These are phyloP conservation scores for Sebastes jordani DNA, from an alignment of 2,797 vertebrate species.

Conservation along the genomic window DNA sequence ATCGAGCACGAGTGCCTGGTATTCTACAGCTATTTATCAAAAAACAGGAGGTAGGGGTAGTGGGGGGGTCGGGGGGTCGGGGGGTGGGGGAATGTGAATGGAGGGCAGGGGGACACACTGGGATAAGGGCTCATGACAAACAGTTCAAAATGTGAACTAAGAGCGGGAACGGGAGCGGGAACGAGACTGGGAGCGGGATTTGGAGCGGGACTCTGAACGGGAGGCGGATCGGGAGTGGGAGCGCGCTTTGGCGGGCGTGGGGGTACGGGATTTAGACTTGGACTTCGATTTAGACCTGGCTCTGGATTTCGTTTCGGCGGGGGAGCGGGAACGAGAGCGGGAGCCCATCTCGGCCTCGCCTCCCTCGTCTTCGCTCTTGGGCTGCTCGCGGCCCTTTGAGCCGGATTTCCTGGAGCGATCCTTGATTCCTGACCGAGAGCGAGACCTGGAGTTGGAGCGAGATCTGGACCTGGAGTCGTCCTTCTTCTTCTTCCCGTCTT, in stretches of 20 bases:
- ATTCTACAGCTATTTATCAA: conserved; percentile 78
- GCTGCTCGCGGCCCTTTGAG: conserved; percentile 80
- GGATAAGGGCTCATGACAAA: conserved; percentile 25
- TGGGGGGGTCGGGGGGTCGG: background rate
- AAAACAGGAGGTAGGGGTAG: conserved; percentile 50
- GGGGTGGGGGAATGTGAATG: conserved; percentile 54
- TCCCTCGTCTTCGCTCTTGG: conserved; percentile 78
- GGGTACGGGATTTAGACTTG: conserved; percentile 87
- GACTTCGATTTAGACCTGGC: conserved; percentile 86
- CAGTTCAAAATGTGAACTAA: conserved; percentile 65
- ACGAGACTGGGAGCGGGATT: conserved; percentile 73
- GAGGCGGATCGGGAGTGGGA: conserved; percentile 88
- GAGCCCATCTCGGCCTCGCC: conserved; percentile 61
- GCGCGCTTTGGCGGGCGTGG: conserved; percentile 83
- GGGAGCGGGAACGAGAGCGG: conserved; percentile 81
- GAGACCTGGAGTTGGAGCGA: conserved; percentile 81
- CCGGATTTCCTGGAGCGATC: conserved; percentile 82
- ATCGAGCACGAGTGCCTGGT: conserved; percentile 46
- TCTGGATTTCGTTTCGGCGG: conserved; percentile 83
- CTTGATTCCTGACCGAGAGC: conserved; percentile 83
- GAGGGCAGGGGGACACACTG: background rate
- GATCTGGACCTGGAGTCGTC: conserved; percentile 83
- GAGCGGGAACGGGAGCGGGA: conserved; percentile 81
- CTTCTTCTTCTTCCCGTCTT: conserved; percentile 86
- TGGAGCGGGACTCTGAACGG: conserved; percentile 75